phyloP scores from a whole-genome alignment of 1,140 invertebrate species.

The Eubasilissa regina region DNA sequence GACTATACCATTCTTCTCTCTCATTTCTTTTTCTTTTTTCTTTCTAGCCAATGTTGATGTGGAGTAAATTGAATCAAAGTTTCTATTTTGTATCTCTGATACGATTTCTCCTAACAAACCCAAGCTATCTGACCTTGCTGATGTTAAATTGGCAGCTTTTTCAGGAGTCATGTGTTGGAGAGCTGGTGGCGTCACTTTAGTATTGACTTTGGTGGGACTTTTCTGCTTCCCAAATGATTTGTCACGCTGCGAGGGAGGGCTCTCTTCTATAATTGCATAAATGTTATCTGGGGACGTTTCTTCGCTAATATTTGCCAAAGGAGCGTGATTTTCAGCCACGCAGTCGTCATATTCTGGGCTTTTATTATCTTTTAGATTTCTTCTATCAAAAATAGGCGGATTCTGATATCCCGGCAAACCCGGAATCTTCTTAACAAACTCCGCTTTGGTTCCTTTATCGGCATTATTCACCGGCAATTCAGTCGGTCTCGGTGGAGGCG shows the following conservation, averaged over 20 bases:
- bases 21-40: constrained; percentile 71
- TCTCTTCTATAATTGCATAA: constrained; percentile 89
- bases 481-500: constrained; percentile 77
- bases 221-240: constrained; percentile 62
- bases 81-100: constrained; percentile 87
- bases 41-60: constrained; percentile 78
- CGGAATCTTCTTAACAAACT: constrained; percentile 56
- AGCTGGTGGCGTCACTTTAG: constrained; percentile 59
- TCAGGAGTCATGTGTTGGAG: constrained; percentile 73
- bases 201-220: constrained; percentile 35
- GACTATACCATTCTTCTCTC: constrained; percentile 56
- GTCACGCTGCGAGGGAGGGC: constrained; percentile 66
- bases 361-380: constrained; percentile 63
- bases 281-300: constrained; percentile 83
- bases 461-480: constrained; percentile 58
- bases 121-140: constrained; percentile 75
- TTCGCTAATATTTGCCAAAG: constrained; percentile 77
- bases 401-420: constrained; percentile 73
- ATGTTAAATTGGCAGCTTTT: constrained; percentile 61
- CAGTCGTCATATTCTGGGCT: constrained; percentile 82
- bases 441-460: not conserved
- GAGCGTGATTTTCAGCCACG: constrained; percentile 76
- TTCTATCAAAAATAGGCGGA: constrained; percentile 62
- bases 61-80: constrained; percentile 90
- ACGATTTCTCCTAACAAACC: constrained; percentile 88